Conservation (phyloP, 2,797 vertebrate species). For the Pogonophryne albipinna region DNA sequence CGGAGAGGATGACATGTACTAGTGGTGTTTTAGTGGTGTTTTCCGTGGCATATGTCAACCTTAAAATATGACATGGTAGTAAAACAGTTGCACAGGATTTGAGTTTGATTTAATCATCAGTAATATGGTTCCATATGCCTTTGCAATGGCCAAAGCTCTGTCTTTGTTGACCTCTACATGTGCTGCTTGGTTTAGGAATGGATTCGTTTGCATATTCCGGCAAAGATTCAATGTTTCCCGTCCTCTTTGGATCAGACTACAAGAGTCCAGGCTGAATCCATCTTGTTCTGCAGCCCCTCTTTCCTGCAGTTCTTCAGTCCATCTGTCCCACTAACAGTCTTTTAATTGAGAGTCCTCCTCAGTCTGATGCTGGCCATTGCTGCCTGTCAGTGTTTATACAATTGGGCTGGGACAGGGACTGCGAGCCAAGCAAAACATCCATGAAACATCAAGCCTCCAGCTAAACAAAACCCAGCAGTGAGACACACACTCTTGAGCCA, state of each 20-base stretch:
- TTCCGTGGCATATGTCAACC: slow-evolving; percentile 55
- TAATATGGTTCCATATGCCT: slow-evolving; percentile 42
- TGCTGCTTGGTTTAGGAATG: slow-evolving; percentile 35
- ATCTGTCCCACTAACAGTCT: slow-evolving; percentile 72
- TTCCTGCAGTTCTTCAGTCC: slow-evolving; percentile 62
- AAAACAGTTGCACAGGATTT: slow-evolving; percentile 64
- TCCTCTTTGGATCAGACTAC: slow-evolving; percentile 30
- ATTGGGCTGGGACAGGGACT: slow-evolving; percentile 78
- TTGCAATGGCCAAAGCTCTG: slow-evolving; percentile 10
- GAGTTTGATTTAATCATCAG: slow-evolving; percentile 50
- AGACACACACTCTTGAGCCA: slow-evolving; percentile 67
- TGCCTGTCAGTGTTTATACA: slow-evolving; percentile 80
- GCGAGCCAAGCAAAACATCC: slow-evolving; percentile 82
- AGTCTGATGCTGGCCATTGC: slow-evolving; percentile 74
- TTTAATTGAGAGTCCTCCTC: slow-evolving; percentile 80
- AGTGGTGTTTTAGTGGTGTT: slow-evolving; percentile 54
- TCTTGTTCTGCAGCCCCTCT: slow-evolving; percentile 53
- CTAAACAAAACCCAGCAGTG: slow-evolving; percentile 79
- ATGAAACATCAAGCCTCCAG: slow-evolving; percentile 80
- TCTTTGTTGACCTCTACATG: slow-evolving; percentile 45
- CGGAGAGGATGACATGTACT: slow-evolving; percentile 32
- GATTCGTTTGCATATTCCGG: slow-evolving; percentile 30
- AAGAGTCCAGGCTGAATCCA: slow-evolving; percentile 52
- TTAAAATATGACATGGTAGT: slow-evolving; percentile 51
- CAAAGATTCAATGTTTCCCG: slow-evolving; percentile 21